phyloP scores from a whole-genome alignment of 2,888 invertebrate genomes.

The Hyles lineata region DNA sequence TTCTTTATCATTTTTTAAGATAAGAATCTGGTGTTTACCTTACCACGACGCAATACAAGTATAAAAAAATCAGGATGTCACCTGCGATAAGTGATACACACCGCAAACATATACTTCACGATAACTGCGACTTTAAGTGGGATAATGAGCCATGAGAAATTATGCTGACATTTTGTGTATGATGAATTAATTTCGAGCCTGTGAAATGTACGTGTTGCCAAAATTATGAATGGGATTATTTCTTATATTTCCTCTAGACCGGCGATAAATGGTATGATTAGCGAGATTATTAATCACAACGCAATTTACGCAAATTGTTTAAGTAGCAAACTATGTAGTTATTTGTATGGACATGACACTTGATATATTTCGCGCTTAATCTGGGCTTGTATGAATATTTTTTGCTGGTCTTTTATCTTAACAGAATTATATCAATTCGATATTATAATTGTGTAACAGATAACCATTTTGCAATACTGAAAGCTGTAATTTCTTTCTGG shows the following conservation, averaged over 20 bases:
- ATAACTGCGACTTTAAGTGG: constrained; percentile 31
- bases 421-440: not conserved
- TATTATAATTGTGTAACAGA: not conserved
- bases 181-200: constrained; percentile 33
- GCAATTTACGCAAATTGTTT: constrained; percentile 14
- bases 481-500: no score
- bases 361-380: not conserved
- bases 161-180: constrained; percentile 32
- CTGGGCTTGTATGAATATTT: not conserved
- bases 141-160: constrained; percentile 38
- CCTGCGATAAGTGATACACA: constrained; percentile 56
- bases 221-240: constrained; percentile 44
- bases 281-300: constrained; percentile 41
- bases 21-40: constrained; percentile 71
- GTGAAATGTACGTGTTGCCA: constrained; percentile 38
- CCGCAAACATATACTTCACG: constrained; percentile 48
- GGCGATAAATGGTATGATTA: constrained; percentile 40
- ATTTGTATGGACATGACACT: not conserved
- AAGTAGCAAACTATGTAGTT: not conserved
- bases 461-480: not conserved
- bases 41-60: constrained; percentile 66
- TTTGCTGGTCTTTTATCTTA: not conserved
- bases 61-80: constrained; percentile 76
- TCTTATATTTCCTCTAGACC: constrained; percentile 36
- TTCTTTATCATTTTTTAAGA: constrained; percentile 62